phyloP scores from a whole-genome alignment of 1,140 invertebrate genomes.

The Trigoniulus corallinus region DNA sequence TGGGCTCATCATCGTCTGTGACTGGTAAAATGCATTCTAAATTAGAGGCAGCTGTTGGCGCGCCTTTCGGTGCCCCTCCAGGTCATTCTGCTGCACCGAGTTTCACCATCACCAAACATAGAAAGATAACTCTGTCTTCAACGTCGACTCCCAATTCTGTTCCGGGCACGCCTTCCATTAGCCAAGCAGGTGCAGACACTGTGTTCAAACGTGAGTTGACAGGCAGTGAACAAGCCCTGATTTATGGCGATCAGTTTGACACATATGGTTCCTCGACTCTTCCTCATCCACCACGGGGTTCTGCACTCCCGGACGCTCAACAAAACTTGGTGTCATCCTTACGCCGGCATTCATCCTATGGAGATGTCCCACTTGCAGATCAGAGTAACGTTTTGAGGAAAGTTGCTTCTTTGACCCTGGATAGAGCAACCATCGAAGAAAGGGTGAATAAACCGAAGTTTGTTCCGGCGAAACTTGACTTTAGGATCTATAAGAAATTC shows the following conservation, averaged over 20 bases:
- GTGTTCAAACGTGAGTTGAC: no score
- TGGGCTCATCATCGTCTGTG: not conserved
- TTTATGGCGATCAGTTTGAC: no score
- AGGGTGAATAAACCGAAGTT: conserved; percentile 47
- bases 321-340: not conserved
- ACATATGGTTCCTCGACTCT: no score
- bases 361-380: conserved; percentile 29
- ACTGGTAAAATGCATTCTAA: not conserved
- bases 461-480: conserved; percentile 66
- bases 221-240: no score
- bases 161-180: not conserved
- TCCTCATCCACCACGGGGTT: not conserved
- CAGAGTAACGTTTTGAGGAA: conserved; percentile 52
- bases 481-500: conserved; percentile 66
- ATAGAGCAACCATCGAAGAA: conserved; percentile 41
- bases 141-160: not conserved
- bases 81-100: not conserved
- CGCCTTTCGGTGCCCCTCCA: not conserved
- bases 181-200: no score
- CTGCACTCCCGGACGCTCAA: no score
- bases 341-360: conserved; percentile 29
- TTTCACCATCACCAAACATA: conserved; percentile 28
- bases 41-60: not conserved
- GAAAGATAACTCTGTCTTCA: conserved; percentile 21
- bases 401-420: conserved; percentile 61